Percentiles rank a stretch among this genome's conserved stretches.
phyloP scores from a whole-genome alignment of 2,797 vertebrate species.

The Discoglossus pictus region DNA sequence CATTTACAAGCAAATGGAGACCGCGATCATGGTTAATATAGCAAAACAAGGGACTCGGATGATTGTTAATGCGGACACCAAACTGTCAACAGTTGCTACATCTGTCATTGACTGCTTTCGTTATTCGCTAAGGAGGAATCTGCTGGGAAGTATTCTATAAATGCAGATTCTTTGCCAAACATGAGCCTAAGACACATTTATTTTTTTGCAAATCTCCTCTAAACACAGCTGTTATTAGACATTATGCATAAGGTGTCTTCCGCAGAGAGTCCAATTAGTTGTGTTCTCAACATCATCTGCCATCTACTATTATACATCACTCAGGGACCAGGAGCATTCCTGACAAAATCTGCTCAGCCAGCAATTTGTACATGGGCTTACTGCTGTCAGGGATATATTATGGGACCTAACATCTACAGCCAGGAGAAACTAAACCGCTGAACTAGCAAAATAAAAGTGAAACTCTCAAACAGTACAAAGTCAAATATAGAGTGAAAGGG shows the following conservation, averaged over 20 bases:
- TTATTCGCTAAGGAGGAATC: not conserved
- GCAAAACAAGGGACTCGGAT: too few species aligned
- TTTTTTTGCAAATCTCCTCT: constrained; percentile 7
- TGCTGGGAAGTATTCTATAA: not conserved
- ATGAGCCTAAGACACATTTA: not conserved
- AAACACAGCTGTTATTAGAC: constrained; percentile 21
- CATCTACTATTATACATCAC: constrained; percentile 1
- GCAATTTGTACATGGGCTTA: not conserved
- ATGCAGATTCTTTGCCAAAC: not conserved
- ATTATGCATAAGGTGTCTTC: constrained; percentile 2
- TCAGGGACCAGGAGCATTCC: not conserved
- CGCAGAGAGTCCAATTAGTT: constrained; percentile 10
- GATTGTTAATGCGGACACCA: not conserved
- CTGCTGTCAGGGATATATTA: not conserved
- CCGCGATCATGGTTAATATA: too few species aligned
- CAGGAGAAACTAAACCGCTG: too few species aligned
- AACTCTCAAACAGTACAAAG: too few species aligned
- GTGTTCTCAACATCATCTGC: constrained; percentile 4
- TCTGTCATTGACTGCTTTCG: constrained; percentile 4
- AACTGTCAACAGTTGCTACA: not conserved
- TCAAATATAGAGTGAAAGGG: too few species aligned
- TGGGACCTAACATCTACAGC: too few species aligned
- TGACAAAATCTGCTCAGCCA: constrained; percentile 10
- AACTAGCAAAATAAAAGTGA: too few species aligned
- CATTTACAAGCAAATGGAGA: too few species aligned